phyloP scores from a whole-genome alignment of 2,797 vertebrate species.

The Sorex maritimensis region DNA sequence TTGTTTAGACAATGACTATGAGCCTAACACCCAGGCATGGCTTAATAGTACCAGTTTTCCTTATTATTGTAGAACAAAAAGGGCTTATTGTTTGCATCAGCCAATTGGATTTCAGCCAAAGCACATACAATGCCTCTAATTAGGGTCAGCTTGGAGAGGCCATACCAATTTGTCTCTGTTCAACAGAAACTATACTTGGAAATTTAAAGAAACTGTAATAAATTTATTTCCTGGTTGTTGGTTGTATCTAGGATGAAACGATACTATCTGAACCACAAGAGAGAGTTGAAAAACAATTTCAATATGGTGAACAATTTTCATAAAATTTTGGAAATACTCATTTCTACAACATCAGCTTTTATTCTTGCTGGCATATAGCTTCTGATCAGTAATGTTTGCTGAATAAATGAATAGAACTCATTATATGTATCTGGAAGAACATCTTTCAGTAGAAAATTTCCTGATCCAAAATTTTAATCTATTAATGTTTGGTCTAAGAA shows the following conservation, averaged over 20 bases:
- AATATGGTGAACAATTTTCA: slow-evolving; percentile 18
- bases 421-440: slow-evolving; percentile 16
- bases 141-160: slow-evolving; percentile 39
- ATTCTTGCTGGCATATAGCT: not conserved
- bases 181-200: slow-evolving; percentile 32
- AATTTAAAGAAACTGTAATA: slow-evolving; percentile 68
- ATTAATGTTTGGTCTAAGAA: not conserved
- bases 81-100: slow-evolving; percentile 63
- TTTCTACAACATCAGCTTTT: not conserved
- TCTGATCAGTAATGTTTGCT: not conserved
- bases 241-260: slow-evolving; percentile 24
- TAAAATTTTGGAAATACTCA: not conserved
- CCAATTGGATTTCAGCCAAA: slow-evolving; percentile 32
- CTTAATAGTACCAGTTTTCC: slow-evolving; percentile 46
- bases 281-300: slow-evolving; percentile 45
- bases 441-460: not conserved
- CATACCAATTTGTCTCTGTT: slow-evolving; percentile 40
- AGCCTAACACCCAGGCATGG: not conserved
- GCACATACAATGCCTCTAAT: slow-evolving; percentile 66
- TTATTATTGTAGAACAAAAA: slow-evolving; percentile 67
- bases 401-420: slow-evolving; percentile 15
- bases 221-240: not conserved
- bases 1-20: slow-evolving; percentile 55
- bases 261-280: slow-evolving; percentile 27
- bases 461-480: slow-evolving; percentile 4